Evolutionary conservation across 2,888 invertebrate species (phyloP), one percentile per base, ranked within the genome.

Genomic region (Drosophila ezoana): DNA sequence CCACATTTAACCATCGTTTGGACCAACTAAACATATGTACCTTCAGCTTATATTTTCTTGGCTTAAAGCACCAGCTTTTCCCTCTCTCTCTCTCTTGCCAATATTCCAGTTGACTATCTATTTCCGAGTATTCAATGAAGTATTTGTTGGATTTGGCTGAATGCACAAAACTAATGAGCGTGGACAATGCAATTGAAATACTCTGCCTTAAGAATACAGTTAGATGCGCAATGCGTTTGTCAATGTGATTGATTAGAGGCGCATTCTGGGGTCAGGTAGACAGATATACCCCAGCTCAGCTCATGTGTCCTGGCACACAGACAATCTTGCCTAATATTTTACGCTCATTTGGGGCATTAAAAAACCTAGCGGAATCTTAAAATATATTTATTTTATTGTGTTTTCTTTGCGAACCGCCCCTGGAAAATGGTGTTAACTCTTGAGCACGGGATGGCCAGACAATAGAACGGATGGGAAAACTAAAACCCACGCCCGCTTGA

Each of bases 241-340:
- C 81, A 62, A 68, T 65, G 70, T 83, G 83, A 83, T 83, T 83
- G 83, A 83, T 83, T 86, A 68, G 72, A 64, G 60, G 38, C 23
- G 28, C 48, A 38, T 58, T 62, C 48, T 47, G 20, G 60, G 72
- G 60, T 49, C 63, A 58, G 70, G 68, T 74, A 80, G 75, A 71
- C 28, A 28, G 28, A 28, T 8, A 76, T 18, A 53, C 14, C 47
- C 47, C 11, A 10, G 16, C 44, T 65, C 44, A 58, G 43, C 63
- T 49, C 58, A 44, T 59, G 38, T 38, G 64, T 62, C 35, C 41
- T 58, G 28, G 32, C 58, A 53, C 63, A 53, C 62, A 20, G 14
- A 62, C 74, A 83, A 76, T 76, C 72, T 87, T 81, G 79, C 79
- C 79, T 77, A 85, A 88, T 89, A 89, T 88, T 87, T 89, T 87